Base-by-base conservation (phyloP, 2,888 invertebrate genomes). In the Trilocha varians region DNA sequence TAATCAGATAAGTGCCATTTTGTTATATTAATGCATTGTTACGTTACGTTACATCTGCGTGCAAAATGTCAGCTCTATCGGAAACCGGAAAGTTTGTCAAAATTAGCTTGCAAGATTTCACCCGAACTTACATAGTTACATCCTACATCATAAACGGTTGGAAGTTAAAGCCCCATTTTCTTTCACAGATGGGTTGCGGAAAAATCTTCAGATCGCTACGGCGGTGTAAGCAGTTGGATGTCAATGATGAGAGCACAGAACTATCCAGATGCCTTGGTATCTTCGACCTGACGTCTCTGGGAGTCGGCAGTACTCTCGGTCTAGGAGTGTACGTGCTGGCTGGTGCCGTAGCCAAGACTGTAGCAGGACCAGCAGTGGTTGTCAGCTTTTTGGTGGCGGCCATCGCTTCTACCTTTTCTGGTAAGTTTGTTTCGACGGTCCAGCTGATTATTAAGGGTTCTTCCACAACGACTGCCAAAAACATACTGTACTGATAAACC, bases 241-340 rank as follows among this genome's bases (percentile, higher is more conserved):
- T 80, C 11, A 77, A 74, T 0, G 62, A 76, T 42, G 78, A 58
- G 0, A 59, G 68, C 0, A 82, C 87, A 1, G 78, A 76, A 43
- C 70, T 90, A 48, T 75, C 84, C 0, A 68, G 97, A 42, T 94
- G 95, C 40, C 87, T 98, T 34, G 91, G 91, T 2, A 87, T 96
- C 0, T 57, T 95, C 18, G 98, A 98, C 78, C 86, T 98, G 39
- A 96, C 96, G 0, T 93, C 94, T 0, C 83, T 98, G 16, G 98
- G 93, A 1, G 92, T 96, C 32, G 96, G 96, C 46, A 91, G 93
- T 48, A 96, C 96, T 0, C 89, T 98, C 11, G 98, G 98, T 1
- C 88, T 98, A 17, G 98, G 98, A 0, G 97, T 98, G 11, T 98
- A 98, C 71, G 97, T 98, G 37, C 84, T 98, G 47, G 97, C 96